phyloP scores from a whole-genome alignment of 2,113 vertebrate species.

The Ochotona princeps region DNA sequence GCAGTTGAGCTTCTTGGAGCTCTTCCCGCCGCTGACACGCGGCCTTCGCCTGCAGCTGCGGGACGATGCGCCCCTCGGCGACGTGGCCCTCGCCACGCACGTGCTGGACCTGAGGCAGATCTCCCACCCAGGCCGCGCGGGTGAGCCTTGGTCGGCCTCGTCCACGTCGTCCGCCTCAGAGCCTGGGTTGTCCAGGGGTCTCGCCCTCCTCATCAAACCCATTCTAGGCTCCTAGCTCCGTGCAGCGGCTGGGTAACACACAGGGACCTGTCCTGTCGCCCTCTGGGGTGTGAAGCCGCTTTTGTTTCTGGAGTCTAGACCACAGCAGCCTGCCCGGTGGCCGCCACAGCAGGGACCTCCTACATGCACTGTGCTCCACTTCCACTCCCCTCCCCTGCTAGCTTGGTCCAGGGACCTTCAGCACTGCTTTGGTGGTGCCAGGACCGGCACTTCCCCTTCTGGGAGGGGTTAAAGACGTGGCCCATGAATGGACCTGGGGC shows the following conservation, averaged over 20 bases:
- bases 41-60: constrained; percentile 93
- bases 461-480: background rate
- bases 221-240: rapidly evolving
- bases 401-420: background rate
- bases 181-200: background rate
- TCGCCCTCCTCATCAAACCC: no score
- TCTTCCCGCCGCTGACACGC: constrained; percentile 94
- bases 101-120: constrained; percentile 94
- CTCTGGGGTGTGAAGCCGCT: background rate
- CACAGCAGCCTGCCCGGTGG: background rate
- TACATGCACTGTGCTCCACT: background rate
- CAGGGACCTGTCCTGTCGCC: background rate
- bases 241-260: background rate
- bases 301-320: background rate
- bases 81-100: constrained; percentile 92
- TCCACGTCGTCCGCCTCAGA: no score
- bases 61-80: constrained; percentile 91
- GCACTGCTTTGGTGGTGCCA: background rate
- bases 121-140: constrained; percentile 92
- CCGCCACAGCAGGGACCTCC: background rate
- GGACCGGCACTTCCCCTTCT: background rate
- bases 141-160: constrained; percentile 77
- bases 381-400: background rate
- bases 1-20: constrained; percentile 95
- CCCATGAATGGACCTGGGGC: background rate